Evolutionary conservation across 92 coral and sea anemone genomes (phyloP).

Genomic region (Phenganax marumi): DNA sequence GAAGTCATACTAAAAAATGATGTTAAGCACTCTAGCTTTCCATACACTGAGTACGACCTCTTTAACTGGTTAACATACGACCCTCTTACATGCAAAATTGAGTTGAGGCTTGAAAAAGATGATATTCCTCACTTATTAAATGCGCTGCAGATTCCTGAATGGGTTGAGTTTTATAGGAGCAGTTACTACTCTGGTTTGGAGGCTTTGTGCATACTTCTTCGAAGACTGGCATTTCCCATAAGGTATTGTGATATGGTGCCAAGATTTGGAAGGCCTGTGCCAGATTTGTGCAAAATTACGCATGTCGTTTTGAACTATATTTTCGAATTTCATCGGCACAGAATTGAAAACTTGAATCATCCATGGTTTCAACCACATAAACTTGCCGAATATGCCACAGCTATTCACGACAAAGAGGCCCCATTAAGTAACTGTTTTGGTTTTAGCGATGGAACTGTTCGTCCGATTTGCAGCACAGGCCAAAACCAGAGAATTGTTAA

Average conservation of each 20-base stretch:
- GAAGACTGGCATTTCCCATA: constrained; percentile 43
- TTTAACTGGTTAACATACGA: constrained; percentile 31
- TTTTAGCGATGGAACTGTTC: neutral
- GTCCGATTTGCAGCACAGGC: neutral
- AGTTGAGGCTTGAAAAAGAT: constrained; percentile 28
- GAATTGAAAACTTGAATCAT: constrained; percentile 16
- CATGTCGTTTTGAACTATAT: constrained; percentile 38
- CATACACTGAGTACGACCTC: constrained; percentile 23
- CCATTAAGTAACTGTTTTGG: constrained; percentile 24
- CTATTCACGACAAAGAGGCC: constrained; percentile 10
- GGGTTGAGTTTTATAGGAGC: neutral
- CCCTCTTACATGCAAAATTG: constrained; percentile 14
- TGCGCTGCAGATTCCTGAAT: constrained; percentile 28
- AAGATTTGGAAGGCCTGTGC: constrained; percentile 42
- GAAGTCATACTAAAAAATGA: constrained; percentile 30
- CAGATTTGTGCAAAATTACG: constrained; percentile 44
- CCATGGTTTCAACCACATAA: constrained; percentile 13
- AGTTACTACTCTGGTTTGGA: neutral
- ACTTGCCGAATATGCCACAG: constrained; percentile 11
- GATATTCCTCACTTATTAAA: constrained; percentile 41
- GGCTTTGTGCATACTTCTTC: constrained; percentile 35
- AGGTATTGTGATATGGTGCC: constrained; percentile 43
- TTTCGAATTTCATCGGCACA: constrained; percentile 12
- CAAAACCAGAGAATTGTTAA: neutral
- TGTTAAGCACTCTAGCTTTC: constrained; percentile 18